Percentiles rank a stretch among this genome's conserved stretches.
Conservation (phyloP, 2,797 vertebrate species). For the Esox lucius region DNA sequence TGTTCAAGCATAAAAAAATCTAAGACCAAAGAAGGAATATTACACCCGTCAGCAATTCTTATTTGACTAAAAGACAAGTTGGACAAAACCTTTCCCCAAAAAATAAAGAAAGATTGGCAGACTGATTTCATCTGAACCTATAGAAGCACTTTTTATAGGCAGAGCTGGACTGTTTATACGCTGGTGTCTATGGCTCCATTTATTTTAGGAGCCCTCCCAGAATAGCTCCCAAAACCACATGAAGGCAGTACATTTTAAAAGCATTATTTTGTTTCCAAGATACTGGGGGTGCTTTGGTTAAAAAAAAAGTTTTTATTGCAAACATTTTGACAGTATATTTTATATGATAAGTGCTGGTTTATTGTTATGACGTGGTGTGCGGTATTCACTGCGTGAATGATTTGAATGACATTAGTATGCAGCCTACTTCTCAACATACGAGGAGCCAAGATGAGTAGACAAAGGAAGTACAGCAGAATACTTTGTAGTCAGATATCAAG, state of each 20-base stretch:
- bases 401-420: not conserved
- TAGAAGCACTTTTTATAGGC: not conserved
- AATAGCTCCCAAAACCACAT: not conserved
- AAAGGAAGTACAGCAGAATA: not conserved
- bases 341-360: not conserved
- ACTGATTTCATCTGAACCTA: not conserved
- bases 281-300: conserved; percentile 13
- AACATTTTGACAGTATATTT: conserved; percentile 15
- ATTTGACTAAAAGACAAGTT: conserved; percentile 4
- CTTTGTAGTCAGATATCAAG: not conserved
- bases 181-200: not conserved
- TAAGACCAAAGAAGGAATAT: not conserved
- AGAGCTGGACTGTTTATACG: not conserved
- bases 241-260: conserved; percentile 5
- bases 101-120: not conserved
- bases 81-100: not conserved
- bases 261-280: conserved; percentile 14
- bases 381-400: conserved; percentile 4
- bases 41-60: not conserved
- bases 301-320: not conserved
- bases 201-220: not conserved
- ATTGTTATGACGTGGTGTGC: not conserved
- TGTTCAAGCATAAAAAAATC: not conserved
- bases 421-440: not conserved
- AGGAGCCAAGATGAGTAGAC: not conserved